phyloP scores from a whole-genome alignment of 2,797 vertebrate species.

The Etheostoma perlongum region DNA sequence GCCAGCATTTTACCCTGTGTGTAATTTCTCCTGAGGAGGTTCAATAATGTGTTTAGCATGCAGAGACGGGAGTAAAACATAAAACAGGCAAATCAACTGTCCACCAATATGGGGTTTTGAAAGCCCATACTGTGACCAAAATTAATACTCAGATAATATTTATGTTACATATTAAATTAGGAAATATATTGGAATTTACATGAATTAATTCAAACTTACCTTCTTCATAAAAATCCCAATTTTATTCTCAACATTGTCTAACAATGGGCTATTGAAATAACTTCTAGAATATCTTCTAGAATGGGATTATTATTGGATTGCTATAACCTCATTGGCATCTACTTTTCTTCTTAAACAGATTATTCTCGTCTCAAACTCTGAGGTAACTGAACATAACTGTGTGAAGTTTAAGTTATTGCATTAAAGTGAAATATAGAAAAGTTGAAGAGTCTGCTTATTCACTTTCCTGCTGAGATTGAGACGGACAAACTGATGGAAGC shows the following conservation, averaged over 20 bases:
- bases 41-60: conserved; percentile 66
- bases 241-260: not conserved
- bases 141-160: not conserved
- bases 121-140: conserved; percentile 3
- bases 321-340: not conserved
- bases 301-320: not conserved
- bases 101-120: conserved; percentile 13
- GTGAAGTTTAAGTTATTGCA: not conserved
- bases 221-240: conserved; percentile 1
- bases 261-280: not conserved
- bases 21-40: conserved; percentile 61
- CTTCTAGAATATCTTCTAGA: not conserved
- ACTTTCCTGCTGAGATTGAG: no score
- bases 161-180: not conserved
- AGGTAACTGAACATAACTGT: not conserved
- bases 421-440: no score
- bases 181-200: not conserved
- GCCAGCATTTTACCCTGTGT: conserved; percentile 57
- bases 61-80: conserved; percentile 60
- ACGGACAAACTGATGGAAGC: no score
- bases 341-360: not conserved
- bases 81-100: conserved; percentile 52
- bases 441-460: not conserved
- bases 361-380: not conserved
- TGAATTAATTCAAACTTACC: not conserved